These are phyloP conservation scores for Serranus cabrilla DNA, from an alignment of 2,797 vertebrate genomes.

Conservation along the genomic window DNA sequence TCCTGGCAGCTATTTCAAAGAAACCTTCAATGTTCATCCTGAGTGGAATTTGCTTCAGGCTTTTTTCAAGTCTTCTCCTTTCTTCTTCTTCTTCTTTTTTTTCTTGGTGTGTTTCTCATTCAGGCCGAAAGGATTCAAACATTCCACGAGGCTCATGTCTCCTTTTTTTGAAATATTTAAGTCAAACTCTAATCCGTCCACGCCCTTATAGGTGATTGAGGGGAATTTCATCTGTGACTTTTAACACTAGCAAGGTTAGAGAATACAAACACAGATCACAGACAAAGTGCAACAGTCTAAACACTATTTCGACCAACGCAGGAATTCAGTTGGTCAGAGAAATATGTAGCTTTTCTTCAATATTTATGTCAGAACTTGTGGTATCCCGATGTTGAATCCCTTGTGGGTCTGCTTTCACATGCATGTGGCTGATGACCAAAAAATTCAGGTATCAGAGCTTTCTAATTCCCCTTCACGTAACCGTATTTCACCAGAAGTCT, in stretches of 20 bases:
- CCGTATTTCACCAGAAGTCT: not conserved
- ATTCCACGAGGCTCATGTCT: constrained; percentile 50
- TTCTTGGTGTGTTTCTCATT: constrained; percentile 60
- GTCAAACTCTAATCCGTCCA: constrained; percentile 54
- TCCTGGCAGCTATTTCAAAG: constrained; percentile 68
- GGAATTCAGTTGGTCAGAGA: constrained; percentile 61
- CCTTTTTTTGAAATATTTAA: constrained; percentile 47
- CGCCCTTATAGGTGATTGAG: constrained; percentile 47
- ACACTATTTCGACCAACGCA: constrained; percentile 49
- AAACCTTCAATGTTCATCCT: constrained; percentile 57
- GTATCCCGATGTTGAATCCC: constrained; percentile 51
- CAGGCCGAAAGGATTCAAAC: constrained; percentile 50
- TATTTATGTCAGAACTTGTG: constrained; percentile 73
- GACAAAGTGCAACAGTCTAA: constrained; percentile 64
- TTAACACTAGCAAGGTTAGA: constrained; percentile 29
- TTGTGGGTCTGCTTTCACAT: constrained; percentile 32
- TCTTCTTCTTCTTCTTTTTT: constrained; percentile 15
- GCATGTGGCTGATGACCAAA: constrained; percentile 4
- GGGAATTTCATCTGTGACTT: constrained; percentile 52
- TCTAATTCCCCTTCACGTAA: constrained; percentile 14
- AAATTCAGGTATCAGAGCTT: constrained; percentile 21
- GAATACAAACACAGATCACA: constrained; percentile 54
- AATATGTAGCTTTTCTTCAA: constrained; percentile 72
- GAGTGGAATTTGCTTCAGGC: constrained; percentile 67
- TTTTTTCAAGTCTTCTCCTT: constrained; percentile 56